Conservation (phyloP, 2,888 invertebrate species). For the Saturnia japonica region DNA sequence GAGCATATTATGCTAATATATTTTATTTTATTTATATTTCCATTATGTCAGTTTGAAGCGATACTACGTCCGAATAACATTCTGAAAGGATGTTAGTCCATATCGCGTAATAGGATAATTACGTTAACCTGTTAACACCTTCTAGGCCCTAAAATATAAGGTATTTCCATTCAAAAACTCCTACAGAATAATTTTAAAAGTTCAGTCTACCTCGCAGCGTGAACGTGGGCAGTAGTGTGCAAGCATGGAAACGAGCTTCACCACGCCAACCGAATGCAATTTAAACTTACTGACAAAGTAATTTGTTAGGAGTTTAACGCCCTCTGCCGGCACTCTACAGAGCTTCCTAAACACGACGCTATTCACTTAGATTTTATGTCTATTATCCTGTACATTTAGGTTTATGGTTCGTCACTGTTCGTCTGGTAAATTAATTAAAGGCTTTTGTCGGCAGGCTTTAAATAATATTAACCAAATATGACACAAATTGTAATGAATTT, state of each 20-base stretch:
- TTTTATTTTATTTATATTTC: not conserved
- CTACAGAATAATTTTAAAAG: not conserved
- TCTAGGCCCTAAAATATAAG: not conserved
- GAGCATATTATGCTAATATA: not conserved
- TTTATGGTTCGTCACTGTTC: not conserved
- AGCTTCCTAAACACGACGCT: not conserved
- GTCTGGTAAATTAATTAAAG: not conserved
- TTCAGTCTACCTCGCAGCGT: not conserved
- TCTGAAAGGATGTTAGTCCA: not conserved
- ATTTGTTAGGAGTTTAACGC: constrained; percentile 16
- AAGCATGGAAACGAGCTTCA: constrained; percentile 16
- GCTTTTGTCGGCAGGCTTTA: not conserved
- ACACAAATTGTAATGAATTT: not conserved
- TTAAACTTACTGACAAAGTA: constrained; percentile 20
- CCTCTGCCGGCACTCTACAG: not conserved
- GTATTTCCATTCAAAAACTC: not conserved
- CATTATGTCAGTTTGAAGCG: not conserved
- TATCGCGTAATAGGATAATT: too few species aligned
- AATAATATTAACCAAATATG: not conserved
- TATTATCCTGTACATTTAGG: not conserved
- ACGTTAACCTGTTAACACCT: not conserved
- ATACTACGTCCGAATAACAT: not conserved
- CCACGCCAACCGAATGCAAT: constrained; percentile 18
- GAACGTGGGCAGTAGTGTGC: not conserved
- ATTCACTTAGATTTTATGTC: constrained; percentile 1